Percentiles rank a stretch among this genome's conserved stretches.
phyloP scores from a whole-genome alignment of 1,140 invertebrate species.

The Diuraphis noxia region DNA sequence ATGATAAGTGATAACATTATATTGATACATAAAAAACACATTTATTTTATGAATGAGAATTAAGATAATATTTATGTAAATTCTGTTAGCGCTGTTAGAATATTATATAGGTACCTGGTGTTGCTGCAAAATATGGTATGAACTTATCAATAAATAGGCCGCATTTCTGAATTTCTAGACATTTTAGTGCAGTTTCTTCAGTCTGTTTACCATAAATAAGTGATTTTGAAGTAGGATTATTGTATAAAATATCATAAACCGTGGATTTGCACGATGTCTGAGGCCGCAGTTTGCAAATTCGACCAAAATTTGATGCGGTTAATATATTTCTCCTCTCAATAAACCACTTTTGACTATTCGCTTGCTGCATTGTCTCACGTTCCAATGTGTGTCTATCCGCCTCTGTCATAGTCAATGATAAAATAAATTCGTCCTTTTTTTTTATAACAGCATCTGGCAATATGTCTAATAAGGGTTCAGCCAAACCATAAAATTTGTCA shows the following conservation, averaged over 20 bases:
- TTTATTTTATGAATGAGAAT: not conserved
- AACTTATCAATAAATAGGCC: not conserved
- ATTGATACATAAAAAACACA: not conserved
- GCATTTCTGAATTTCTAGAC: not conserved
- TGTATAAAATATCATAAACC: not conserved
- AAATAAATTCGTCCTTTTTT: too few relatives aligned
- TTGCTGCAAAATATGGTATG: not conserved
- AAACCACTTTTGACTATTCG: not conserved
- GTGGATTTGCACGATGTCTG: conserved; percentile 5
- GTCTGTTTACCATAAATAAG: not conserved
- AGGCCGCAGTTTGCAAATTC: not conserved
- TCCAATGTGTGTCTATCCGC: not conserved
- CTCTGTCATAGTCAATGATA: too few relatives aligned
- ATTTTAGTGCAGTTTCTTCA: not conserved
- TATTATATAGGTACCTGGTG: conserved; percentile 2
- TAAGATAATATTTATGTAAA: not conserved
- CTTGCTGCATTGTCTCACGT: not conserved
- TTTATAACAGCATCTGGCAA: not conserved
- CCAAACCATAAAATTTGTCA: not conserved
- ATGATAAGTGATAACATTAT: not conserved
- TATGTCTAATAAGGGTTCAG: not conserved
- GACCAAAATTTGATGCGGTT: conserved; percentile 20
- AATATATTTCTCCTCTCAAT: not conserved
- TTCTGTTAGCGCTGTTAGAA: not conserved
- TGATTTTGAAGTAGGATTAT: not conserved